A percentile compares a stretch with the other conserved stretches of the same genome.
Conservation (phyloP, 2,888 invertebrate genomes). For the Coelinius sp. region DNA sequence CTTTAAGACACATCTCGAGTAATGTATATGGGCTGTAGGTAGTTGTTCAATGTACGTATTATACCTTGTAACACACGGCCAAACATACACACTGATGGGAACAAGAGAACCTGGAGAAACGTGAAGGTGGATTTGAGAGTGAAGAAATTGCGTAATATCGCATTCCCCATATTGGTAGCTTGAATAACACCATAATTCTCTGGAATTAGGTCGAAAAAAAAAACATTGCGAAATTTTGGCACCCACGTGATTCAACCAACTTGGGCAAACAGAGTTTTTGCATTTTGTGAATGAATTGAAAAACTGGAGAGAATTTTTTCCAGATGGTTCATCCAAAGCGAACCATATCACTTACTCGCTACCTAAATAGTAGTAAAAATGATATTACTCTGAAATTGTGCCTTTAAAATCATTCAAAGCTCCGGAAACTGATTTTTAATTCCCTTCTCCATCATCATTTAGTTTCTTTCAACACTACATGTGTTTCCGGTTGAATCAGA, state of each 20-base stretch:
- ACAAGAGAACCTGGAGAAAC: conserved; percentile 8
- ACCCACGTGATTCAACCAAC: not conserved
- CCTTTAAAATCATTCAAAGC: too few relatives aligned
- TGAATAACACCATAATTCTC: not conserved
- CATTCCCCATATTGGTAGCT: conserved; percentile 7
- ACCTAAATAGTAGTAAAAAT: too few relatives aligned
- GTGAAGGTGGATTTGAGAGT: conserved; percentile 21
- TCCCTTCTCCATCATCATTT: too few relatives aligned
- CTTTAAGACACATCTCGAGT: not conserved
- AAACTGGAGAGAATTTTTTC: too few relatives aligned
- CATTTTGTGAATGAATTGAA: not conserved
- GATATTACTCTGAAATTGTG: too few relatives aligned
- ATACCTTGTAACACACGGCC: not conserved
- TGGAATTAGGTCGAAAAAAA: not conserved
- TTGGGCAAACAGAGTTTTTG: too few relatives aligned
- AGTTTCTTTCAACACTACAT: too few relatives aligned
- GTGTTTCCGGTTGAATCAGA: not conserved
- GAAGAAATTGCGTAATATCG: conserved; percentile 15
- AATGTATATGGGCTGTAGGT: conserved; percentile 10
- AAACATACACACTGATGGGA: not conserved
- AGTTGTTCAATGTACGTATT: not conserved
- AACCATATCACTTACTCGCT: too few relatives aligned
- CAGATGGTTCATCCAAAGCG: too few relatives aligned
- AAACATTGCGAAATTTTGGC: conserved; percentile 3
- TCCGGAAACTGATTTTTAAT: too few relatives aligned